These are phyloP conservation scores for Homarus gammarus DNA, from an alignment of 2,888 invertebrate species.

Conservation along the genomic window DNA sequence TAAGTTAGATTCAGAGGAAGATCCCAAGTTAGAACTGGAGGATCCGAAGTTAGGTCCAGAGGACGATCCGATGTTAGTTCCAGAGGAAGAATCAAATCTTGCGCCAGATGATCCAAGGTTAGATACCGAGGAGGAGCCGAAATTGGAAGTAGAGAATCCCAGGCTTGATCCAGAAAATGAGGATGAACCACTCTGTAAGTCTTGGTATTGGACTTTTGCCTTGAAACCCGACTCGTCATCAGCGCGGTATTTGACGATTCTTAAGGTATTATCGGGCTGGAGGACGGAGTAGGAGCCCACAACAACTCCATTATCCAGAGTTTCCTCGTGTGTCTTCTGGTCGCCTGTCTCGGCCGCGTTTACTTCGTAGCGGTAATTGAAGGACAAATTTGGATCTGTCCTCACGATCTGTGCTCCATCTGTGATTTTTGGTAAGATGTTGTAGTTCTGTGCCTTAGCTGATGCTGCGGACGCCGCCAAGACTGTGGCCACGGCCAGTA, in stretches of 20 bases:
- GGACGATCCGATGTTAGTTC: too few species aligned
- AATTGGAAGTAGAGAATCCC: too few species aligned
- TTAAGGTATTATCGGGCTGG: conserved; percentile 52
- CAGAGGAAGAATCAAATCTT: too few species aligned
- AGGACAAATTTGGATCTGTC: conserved; percentile 32
- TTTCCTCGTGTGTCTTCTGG: conserved; percentile 57
- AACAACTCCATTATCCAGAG: conserved; percentile 55
- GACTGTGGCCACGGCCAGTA: conserved; percentile 4
- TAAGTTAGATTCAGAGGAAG: not conserved
- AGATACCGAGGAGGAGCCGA: too few species aligned
- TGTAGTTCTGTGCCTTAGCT: not conserved
- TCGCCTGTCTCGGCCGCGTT: conserved; percentile 52
- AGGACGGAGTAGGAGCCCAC: conserved; percentile 57
- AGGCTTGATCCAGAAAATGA: not conserved
- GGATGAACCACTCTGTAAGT: not conserved
- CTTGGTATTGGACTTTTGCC: conserved; percentile 48
- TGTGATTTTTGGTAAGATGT: not conserved
- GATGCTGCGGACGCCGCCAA: conserved; percentile 1
- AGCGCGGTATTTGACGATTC: conserved; percentile 60
- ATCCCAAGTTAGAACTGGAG: too few species aligned
- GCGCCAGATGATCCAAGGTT: too few species aligned
- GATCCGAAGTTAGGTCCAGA: too few species aligned
- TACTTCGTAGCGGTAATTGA: conserved; percentile 59
- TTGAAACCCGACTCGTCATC: conserved; percentile 61
- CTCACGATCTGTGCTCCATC: not conserved